Base-by-base conservation (phyloP, 1,140 invertebrate species). In the Bombus consobrinus region DNA sequence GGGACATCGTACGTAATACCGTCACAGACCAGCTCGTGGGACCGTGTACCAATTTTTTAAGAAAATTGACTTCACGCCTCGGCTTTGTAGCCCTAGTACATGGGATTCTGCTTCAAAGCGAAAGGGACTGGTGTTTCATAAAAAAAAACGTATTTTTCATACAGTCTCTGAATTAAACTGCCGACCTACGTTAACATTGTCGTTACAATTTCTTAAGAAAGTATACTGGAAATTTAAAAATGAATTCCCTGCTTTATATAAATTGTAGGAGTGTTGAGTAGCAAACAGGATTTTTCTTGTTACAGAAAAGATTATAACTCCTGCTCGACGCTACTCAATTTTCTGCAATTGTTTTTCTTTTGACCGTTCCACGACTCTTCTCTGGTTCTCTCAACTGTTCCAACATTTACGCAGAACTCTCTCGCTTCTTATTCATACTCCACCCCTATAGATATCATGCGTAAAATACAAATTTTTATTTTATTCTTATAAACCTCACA, bases 1-100 rank as follows among this genome's bases (percentile, higher is more conserved):
- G 69, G 22, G 39, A 81, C 79, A 73, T 32, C 37, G 34, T 15
- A 18, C 34, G 80, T 43, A 73, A 73, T 32, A 22, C 37, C 37
- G 47, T 71, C 43, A 0, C 47, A 12, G 69, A 10, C 47, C 69
- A 43, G 80, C 62, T 79, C 62, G 34, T 41, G 47, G 68, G 76
- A 64, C 28, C 59, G 39, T 66, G 62, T 81, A 62, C 12, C 68
- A 39, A 57, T 53, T 73, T 74, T 74, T 81, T 43, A 62, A 59
- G 39, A 74, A 72, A 39, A 81, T 81, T 32, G 47, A 59, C 47
- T 59, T 72, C 47, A 10, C 34, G 47, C 32, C 53, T 22, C 66
- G 25, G 15, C 47, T 57, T 25, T 41, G 34, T 69, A 57, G 5
- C n/a, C 66, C 15, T 47, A n/a, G 43, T 43, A 32, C 59, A 34